phyloP scores from a whole-genome alignment of 2,113 vertebrate genomes.

The Anguilla japonica region DNA sequence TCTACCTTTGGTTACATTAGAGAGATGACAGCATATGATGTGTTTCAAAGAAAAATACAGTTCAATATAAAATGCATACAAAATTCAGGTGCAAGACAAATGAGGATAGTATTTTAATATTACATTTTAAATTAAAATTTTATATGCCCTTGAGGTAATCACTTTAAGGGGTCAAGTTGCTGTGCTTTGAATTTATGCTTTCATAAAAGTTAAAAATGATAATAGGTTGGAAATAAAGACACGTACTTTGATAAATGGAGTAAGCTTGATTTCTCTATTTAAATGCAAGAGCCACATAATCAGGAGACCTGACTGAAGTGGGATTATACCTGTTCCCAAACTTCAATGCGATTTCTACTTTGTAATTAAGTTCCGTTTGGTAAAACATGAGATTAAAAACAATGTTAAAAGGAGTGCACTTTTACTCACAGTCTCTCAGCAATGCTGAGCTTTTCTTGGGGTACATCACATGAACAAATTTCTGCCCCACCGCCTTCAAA shows the following conservation, averaged over 20 bases:
- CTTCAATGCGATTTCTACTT: neutral
- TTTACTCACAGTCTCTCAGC: constrained; percentile 85
- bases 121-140: too few relatives aligned
- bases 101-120: too few relatives aligned
- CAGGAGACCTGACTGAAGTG: neutral
- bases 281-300: neutral
- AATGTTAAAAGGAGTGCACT: neutral
- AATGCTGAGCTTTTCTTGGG: constrained; percentile 87
- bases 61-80: too few relatives aligned
- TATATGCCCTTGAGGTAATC: too few relatives aligned
- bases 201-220: neutral
- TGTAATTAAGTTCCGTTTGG: neutral
- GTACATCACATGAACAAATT: constrained; percentile 95
- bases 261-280: neutral
- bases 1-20: too few relatives aligned
- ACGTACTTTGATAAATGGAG: neutral
- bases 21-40: too few relatives aligned
- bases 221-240: neutral
- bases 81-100: too few relatives aligned
- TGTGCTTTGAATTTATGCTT: neutral
- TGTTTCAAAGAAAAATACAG: too few relatives aligned
- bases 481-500: constrained; percentile 91
- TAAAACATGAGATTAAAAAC: neutral
- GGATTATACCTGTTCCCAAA: neutral
- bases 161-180: neutral